Evolutionary conservation across 2,113 vertebrate species (phyloP), one percentile per base, ranked within the genome.

Genomic region (Apeltes quadracus): DNA sequence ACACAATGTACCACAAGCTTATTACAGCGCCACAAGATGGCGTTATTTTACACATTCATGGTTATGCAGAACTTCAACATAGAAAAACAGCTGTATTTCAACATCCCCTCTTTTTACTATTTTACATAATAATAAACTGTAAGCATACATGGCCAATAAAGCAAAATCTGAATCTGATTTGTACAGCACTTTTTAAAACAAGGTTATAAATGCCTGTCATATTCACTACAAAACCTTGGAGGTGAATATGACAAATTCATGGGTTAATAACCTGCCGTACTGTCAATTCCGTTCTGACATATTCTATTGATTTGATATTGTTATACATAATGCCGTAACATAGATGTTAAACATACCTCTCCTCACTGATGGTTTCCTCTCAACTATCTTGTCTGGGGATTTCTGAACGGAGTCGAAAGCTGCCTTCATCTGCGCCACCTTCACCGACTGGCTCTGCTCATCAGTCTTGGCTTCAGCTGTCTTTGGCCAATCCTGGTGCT

Each of bases 381-480:
- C 91, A 0, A 87, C 4, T 5, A 64, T 41, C 76, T 86, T 94
- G 34, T 93, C 93, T 0, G 85, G 76, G 36, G 90, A 87, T 84
- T 92, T 94, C 62, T 92, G 92, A 61, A 86, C 75, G 0, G 67
- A 57, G 75, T 94, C 94, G 48, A 94, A 94, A 2, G 94, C 88
- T 0, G 91, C 93, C 85, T 93, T 93, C 89, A 94, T 94, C 84
- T 92, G 89, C 11, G 94, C 91, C 68, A 94, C 93, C 72, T 93
- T 94, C 59, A 93, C 77, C 0, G 88, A 90, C 44, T 90, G 91
- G 39, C 77, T 78, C 54, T 87, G 82, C 68, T 94, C 94, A 0
- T 94, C 92, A 4, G 36, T 8, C 65, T 84, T 91, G 15, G 81
- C 57, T 55, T 92, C 93, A 13, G 65, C 13, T 29, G 84, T 68